A percentile compares a stretch with the other conserved stretches of the same genome.
Evolutionary conservation across 2,888 invertebrate genomes (phyloP).

Genomic region (Mesoligia furuncula): DNA sequence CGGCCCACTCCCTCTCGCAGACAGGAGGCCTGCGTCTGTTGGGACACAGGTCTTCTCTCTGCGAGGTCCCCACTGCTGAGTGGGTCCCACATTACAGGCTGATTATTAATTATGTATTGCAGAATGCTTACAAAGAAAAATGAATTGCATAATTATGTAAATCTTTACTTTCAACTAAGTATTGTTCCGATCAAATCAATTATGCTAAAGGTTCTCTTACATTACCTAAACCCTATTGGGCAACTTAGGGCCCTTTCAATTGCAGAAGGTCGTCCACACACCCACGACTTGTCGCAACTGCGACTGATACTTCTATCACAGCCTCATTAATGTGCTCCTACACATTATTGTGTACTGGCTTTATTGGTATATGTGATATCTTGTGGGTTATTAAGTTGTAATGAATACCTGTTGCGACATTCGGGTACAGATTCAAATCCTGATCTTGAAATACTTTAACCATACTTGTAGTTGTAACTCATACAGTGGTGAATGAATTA

Average conservation of each 20-base stretch:
- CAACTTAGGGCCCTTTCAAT: constrained; percentile 60
- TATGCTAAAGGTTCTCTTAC: constrained; percentile 27
- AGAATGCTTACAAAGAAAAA: not conserved
- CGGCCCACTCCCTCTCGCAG: too few relatives aligned
- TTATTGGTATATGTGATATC: constrained; percentile 57
- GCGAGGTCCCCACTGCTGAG: too few relatives aligned
- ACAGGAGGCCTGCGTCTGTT: too few relatives aligned
- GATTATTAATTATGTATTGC: not conserved
- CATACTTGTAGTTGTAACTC: not conserved
- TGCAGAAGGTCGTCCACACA: constrained; percentile 67
- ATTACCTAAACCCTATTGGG: constrained; percentile 46
- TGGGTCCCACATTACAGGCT: not conserved
- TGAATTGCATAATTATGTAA: not conserved
- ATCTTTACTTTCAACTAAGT: not conserved
- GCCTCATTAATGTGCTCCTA: constrained; percentile 63
- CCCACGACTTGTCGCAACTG: constrained; percentile 66
- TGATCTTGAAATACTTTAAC: constrained; percentile 12
- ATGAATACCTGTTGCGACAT: constrained; percentile 33
- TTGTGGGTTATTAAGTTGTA: constrained; percentile 50
- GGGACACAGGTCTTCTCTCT: too few relatives aligned
- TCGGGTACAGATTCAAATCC: not conserved
- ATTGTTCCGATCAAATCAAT: constrained; percentile 46
- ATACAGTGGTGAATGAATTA: not conserved
- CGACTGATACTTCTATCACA: constrained; percentile 56
- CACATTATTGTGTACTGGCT: constrained; percentile 53